Percentiles rank a stretch among this genome's conserved stretches.
Evolutionary conservation across 2,797 vertebrate genomes (phyloP).

Genomic region (Meda fulgida): DNA sequence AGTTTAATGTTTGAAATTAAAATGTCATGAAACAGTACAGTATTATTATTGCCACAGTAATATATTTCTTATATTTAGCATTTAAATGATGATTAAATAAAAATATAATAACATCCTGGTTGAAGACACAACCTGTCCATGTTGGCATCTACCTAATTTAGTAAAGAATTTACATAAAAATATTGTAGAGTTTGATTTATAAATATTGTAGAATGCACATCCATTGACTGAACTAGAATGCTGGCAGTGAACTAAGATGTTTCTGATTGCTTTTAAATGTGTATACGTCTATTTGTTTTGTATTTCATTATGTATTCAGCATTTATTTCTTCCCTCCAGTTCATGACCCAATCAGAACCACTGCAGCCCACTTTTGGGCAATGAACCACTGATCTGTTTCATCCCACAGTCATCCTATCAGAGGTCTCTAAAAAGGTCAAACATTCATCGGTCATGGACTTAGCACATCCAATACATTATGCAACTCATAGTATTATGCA

Average conservation of each 20-base stretch:
- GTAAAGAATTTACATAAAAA: not conserved
- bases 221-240: not conserved
- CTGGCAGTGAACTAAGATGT: not conserved
- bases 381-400: not conserved
- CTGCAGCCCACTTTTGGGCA: not conserved
- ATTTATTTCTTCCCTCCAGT: not conserved
- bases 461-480: not conserved
- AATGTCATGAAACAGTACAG: not conserved
- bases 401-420: not conserved
- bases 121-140: not conserved
- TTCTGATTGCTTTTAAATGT: not conserved
- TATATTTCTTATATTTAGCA: not conserved
- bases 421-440: conserved; percentile 7
- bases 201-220: too few relatives aligned
- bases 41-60: too few relatives aligned
- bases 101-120: not conserved
- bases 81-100: not conserved
- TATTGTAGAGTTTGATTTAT: not conserved
- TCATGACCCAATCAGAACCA: conserved; percentile 8
- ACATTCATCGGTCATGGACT: not conserved
- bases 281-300: not conserved
- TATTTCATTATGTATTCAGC: not conserved
- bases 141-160: not conserved
- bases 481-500: conserved; percentile 10
- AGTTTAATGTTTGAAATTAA: not conserved